Evolutionary conservation across 1,140 invertebrate genomes (phyloP), one percentile per base, ranked within the genome.

Genomic region (Lucilia sericata): DNA sequence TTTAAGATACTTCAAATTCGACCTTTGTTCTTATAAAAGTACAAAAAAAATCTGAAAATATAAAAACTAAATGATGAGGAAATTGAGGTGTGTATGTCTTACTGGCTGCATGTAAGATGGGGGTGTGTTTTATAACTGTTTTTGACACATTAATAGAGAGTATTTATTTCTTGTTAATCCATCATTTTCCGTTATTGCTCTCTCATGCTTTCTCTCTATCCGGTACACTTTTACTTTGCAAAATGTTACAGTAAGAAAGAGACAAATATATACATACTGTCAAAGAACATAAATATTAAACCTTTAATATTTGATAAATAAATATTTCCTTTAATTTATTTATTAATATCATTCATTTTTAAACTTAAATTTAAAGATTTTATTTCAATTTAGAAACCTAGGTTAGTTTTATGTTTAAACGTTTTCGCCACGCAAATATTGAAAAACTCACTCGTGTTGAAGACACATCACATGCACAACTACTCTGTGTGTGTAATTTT

Each of bases 91-190:
- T 70, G 65, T 70, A 70, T 70, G 65, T 70, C 65, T 60, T 60
- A 60, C 55, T 70, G 65, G n/a, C 65, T 70, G n/a, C n/a, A n/a
- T n/a, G 19, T 25, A 70, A 70, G 65, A 21, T 21, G 76, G 49
- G 76, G 76, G 76, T 80, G 76, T 80, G 76, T 80, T 80, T 80
- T 80, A 80, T 80, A 49, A 21, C 76, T 80, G 76, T 80, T 80
- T 49, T 80, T 80, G 76, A 80, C 76, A 80, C 76, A 80, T 80
- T 80, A 80, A 80, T 80, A 80, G 76, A 80, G 76, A 80, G 76
- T 76, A 21, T 49, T 49, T 80, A 17, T 49, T n/a, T 49, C 17
- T 80, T 80, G 76, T 49, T 80, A 80, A 80, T 80, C 76, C 76
- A 80, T 80, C 76, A 80, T 80, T 80, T 80, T 49, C 9, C n/a